Percentiles rank a stretch among this genome's conserved stretches.
Conservation (phyloP, 2,888 invertebrate genomes). For the Lasiommata megera region DNA sequence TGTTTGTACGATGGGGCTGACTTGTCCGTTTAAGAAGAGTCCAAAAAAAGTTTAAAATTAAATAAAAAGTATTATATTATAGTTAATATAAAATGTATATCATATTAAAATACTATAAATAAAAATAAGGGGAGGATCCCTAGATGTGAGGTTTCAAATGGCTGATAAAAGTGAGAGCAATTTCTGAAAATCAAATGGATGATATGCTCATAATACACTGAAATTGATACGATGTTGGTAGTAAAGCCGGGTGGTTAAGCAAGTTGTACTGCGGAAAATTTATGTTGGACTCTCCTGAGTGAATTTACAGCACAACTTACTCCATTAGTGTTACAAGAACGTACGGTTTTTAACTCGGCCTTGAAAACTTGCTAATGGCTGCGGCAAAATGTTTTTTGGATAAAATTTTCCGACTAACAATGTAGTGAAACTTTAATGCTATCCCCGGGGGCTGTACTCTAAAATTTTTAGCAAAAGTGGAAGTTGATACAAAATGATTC, state of each 20-base stretch:
- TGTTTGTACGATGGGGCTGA: too few species aligned
- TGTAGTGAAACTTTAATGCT: slow-evolving; percentile 24
- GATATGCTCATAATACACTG: too few species aligned
- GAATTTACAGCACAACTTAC: slow-evolving; percentile 27
- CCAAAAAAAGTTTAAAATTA: too few species aligned
- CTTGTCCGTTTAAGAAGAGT: too few species aligned
- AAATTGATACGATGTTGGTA: too few species aligned
- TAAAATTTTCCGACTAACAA: slow-evolving; percentile 27
- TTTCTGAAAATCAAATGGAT: too few species aligned
- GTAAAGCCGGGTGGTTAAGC: not conserved
- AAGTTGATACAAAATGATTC: slow-evolving; percentile 20
- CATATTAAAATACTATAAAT: too few species aligned
- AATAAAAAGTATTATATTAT: too few species aligned
- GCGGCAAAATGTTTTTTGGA: slow-evolving; percentile 29
- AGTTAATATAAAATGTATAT: too few species aligned
- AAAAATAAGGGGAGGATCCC: too few species aligned
- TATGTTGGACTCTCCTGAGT: slow-evolving; percentile 11
- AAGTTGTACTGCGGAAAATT: slow-evolving; percentile 4
- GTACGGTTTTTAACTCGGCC: slow-evolving; percentile 28
- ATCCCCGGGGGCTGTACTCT: slow-evolving; percentile 15
- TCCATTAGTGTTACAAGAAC: slow-evolving; percentile 31
- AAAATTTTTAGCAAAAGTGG: slow-evolving; percentile 18
- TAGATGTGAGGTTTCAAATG: too few species aligned
- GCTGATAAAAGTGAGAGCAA: too few species aligned
- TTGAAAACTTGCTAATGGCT: slow-evolving; percentile 30